phyloP scores from a whole-genome alignment of 2,797 vertebrate genomes.

The Bovichtus variegatus region DNA sequence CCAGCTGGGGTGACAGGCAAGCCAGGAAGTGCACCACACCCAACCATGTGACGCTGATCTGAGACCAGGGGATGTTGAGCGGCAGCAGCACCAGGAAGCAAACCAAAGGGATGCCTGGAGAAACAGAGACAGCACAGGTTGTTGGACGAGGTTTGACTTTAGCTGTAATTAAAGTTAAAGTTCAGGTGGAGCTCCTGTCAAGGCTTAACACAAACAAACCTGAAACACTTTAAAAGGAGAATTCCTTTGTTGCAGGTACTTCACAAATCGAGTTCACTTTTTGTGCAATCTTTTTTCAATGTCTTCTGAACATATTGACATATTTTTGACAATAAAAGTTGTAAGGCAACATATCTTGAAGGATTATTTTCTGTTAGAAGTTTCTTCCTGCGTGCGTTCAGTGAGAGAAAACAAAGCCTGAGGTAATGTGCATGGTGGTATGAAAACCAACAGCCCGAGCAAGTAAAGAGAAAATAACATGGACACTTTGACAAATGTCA shows the following conservation, averaged over 20 bases:
- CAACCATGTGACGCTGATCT: slow-evolving; percentile 92
- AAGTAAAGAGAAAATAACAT: neutral
- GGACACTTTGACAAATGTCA: slow-evolving; percentile 27
- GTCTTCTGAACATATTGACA: neutral
- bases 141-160: neutral
- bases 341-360: neutral
- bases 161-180: neutral
- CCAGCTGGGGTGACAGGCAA: slow-evolving; percentile 92
- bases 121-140: neutral
- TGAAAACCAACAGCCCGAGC: slow-evolving; percentile 15
- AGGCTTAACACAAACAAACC: neutral
- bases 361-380: neutral
- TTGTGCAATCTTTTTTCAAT: neutral
- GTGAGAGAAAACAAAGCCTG: neutral
- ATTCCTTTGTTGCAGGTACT: neutral
- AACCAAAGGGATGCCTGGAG: slow-evolving; percentile 88
- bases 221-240: neutral
- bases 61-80: slow-evolving; percentile 92
- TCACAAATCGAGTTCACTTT: neutral
- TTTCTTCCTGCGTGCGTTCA: neutral
- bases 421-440: neutral
- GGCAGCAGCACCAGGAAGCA: slow-evolving; percentile 93
- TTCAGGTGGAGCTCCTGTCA: neutral
- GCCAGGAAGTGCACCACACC: slow-evolving; percentile 93
- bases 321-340: neutral